These are phyloP conservation scores for Paraescarpia echinospica DNA, from an alignment of 1,140 invertebrate species.

Conservation along the genomic window DNA sequence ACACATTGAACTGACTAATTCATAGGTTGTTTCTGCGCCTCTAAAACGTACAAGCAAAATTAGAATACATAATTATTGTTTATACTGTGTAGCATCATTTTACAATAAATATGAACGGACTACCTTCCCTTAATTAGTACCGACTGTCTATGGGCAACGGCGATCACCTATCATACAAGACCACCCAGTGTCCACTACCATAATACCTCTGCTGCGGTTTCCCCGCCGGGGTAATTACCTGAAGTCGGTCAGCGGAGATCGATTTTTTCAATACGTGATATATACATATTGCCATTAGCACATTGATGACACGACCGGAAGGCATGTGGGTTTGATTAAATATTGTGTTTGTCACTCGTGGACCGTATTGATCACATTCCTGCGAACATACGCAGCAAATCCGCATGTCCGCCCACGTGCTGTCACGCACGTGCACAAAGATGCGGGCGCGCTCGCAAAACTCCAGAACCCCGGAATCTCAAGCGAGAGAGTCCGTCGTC, in stretches of 20 bases:
- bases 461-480: too few relatives aligned
- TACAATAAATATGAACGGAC: too few relatives aligned
- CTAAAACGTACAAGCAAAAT: too few relatives aligned
- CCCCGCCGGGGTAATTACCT: background rate
- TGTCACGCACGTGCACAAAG: background rate
- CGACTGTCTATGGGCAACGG: background rate
- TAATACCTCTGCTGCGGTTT: background rate
- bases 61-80: too few relatives aligned
- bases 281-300: background rate
- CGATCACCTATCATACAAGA: background rate
- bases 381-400: background rate
- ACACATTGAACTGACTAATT: too few relatives aligned
- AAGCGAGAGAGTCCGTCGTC: too few relatives aligned
- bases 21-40: too few relatives aligned
- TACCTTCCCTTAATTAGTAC: background rate
- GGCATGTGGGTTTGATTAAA: background rate
- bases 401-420: too few relatives aligned
- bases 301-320: background rate
- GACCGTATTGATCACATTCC: background rate
- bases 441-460: too few relatives aligned
- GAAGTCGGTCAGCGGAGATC: background rate
- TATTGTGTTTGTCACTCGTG: background rate
- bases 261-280: background rate
- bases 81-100: too few relatives aligned
- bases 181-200: background rate